A percentile compares a stretch with the other conserved stretches of the same genome.
Conservation (phyloP, 2,113 vertebrate species). For the Elachura formosa region DNA sequence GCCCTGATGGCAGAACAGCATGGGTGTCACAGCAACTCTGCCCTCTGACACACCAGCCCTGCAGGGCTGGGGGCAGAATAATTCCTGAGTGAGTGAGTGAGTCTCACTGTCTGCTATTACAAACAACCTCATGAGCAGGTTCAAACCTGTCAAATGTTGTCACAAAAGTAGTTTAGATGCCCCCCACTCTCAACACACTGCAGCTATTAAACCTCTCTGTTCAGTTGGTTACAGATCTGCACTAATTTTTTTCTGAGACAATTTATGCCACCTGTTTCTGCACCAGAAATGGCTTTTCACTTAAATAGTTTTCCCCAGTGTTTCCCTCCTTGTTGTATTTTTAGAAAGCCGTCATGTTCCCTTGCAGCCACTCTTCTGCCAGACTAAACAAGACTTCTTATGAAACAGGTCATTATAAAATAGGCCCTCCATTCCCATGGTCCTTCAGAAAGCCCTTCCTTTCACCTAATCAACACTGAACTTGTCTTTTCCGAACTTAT, state of each 20-base stretch:
- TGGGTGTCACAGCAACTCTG: neutral
- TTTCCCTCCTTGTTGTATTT: slow-evolving; percentile 5
- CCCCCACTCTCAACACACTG: neutral
- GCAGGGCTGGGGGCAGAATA: neutral
- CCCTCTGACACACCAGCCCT: neutral
- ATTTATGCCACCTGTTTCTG: neutral
- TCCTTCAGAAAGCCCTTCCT: neutral
- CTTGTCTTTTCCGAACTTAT: neutral
- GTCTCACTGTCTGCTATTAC: neutral
- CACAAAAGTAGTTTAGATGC: neutral
- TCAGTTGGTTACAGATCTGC: neutral
- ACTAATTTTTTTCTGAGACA: neutral
- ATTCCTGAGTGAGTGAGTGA: neutral
- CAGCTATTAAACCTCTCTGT: neutral
- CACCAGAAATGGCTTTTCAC: neutral
- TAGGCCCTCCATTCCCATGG: neutral
- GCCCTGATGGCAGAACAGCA: neutral
- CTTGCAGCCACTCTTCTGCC: slow-evolving; percentile 1
- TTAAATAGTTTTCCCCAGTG: slow-evolving; percentile 7
- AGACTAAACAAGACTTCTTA: slow-evolving; percentile 23
- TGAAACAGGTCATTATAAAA: slow-evolving; percentile 33
- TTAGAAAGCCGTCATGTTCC: slow-evolving; percentile 22
- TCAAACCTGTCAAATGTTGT: neutral
- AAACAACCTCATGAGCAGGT: neutral
- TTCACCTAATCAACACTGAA: neutral